Evolutionary conservation across 2,113 vertebrate genomes (phyloP), one percentile per base, ranked within the genome.

Genomic region (Phycodurus eques): DNA sequence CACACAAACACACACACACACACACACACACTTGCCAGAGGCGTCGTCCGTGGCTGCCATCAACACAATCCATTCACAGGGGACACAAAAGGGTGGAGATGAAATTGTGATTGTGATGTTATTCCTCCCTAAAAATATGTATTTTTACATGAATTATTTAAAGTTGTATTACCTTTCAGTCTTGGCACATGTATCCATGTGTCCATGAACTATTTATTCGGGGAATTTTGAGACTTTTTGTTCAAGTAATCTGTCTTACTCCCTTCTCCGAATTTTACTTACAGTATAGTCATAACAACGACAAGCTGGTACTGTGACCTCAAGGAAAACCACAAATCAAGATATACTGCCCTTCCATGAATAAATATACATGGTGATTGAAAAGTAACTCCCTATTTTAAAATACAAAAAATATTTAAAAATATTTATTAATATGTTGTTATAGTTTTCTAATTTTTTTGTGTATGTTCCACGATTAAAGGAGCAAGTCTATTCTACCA

Each of bases 41-140:
- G 77, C 72, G 57, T 44, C 56, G 59, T 77, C 66, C 73, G 65
- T 71, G 49, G 64, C 68, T 71, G 66, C 70, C 47, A 68, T 83
- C 42, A 78, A 71, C 64, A 68, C 63, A 70, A 39, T 71, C 46
- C 39, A 65, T 72, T 72, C 67, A 80, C 9, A 57, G 0, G n/a
- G 60, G 20, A 62, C 57, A 66, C 27, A 54, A 44, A 57, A 59
- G 8, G 14, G 39, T 35, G 60, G 27, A n/a, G n/a, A 61, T 63
- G 27, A 20, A 64, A 51, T 68, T 62, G 5, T 61, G 62, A 15
- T 68, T 3, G 49, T 68, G 53, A 20, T 70, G 49, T 74, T 20
- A 22, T 39, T 35, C 3, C 64, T 63, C 35, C 57, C 22, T 8
- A 9, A 33, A 2, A 67, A 15, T 43, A 63, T 53, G 33, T 22